Evolutionary conservation across 2,113 vertebrate species (phyloP), one percentile per base, ranked within the genome.

Genomic region (Verasper variegatus): DNA sequence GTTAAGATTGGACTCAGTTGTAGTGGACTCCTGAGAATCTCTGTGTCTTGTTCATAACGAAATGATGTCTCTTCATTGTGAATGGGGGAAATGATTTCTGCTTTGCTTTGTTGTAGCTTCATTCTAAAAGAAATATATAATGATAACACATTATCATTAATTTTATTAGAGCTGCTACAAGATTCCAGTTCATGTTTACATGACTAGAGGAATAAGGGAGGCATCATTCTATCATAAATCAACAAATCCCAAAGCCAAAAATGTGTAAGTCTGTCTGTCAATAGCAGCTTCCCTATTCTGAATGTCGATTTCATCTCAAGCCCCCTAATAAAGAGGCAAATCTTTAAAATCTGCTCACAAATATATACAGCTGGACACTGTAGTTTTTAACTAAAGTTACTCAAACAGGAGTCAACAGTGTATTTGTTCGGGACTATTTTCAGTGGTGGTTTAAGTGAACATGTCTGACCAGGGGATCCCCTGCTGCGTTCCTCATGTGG

Each of bases 1-100:
- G 21, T 67, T 12, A 67, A 68, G 65, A 49, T 26, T 2, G 17
- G 40, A 66, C 49, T 40, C 26, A 8, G 20, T n/a, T 54, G 51
- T 54, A n/a, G 52, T 17, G 17, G 13, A 56, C 71, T 64, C 35
- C 3, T 4, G 71, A 71, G 59, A 66, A 58, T 37, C 61, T 31
- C n/a, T 23, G 21, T 0, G 27, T 52, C 24, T 26, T 71, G n/a
- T 71, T 45, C 42, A 56, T 57, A 42, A 35, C 24, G 17, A 18
- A 20, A 74, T n/a, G n/a, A n/a, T n/a, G n/a, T n/a, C n/a, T n/a
- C n/a, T 51, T 37, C 40, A 60, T 40, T 62, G 27, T 52, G 49
- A 54, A 35, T 23, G 8, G 31, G 6, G 51, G 31, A 2, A 56
- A 65, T 61, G 15, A 76, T 24, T 49, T 59, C 26, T 42, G 47